Conservation (phyloP, 2,113 vertebrate genomes). For the Zingel zingel region DNA sequence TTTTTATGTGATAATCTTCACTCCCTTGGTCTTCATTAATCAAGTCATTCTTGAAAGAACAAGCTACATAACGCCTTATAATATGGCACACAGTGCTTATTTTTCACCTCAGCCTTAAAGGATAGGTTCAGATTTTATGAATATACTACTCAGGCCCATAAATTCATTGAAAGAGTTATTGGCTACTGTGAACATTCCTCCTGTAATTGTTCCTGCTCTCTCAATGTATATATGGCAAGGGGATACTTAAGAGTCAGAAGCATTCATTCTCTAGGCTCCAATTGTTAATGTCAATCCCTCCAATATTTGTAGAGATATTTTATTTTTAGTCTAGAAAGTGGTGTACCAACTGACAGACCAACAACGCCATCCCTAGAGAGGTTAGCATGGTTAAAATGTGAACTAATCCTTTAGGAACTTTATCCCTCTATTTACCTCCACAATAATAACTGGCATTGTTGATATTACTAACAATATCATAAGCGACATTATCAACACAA, state of each 20-base stretch:
- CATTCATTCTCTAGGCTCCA: not conserved
- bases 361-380: no score
- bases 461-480: constrained; percentile 25
- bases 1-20: constrained; percentile 31
- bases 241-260: not conserved
- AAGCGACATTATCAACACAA: constrained; percentile 42
- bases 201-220: not conserved
- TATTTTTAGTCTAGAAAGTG: not conserved
- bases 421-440: not conserved
- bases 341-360: not conserved
- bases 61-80: constrained; percentile 50
- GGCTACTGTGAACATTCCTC: not conserved
- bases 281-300: not conserved
- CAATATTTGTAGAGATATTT: not conserved
- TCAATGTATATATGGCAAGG: not conserved
- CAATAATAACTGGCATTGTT: constrained; percentile 24
- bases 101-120: constrained; percentile 19
- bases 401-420: constrained; percentile 21
- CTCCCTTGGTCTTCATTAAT: constrained; percentile 40
- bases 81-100: constrained; percentile 31
- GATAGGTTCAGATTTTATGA: constrained; percentile 9
- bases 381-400: not conserved
- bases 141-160: not conserved
- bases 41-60: constrained; percentile 35
- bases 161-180: not conserved